Evolutionary conservation across 2,888 invertebrate genomes (phyloP).

Genomic region (Fragum fragum): DNA sequence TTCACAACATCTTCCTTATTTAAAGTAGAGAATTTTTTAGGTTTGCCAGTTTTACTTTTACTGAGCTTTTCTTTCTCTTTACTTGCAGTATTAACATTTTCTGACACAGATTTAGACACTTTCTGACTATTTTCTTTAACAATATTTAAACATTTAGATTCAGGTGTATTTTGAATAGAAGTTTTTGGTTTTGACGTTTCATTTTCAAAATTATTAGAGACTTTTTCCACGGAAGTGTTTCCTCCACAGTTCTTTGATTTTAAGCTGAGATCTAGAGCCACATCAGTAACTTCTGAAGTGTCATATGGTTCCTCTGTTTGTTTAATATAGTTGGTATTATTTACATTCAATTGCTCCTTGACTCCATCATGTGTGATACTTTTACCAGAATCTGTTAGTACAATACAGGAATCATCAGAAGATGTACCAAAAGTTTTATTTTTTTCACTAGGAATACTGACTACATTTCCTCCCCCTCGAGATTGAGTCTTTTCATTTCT

Average conservation of each 20-base stretch:
- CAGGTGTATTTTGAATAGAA: too few species aligned
- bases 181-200: too few species aligned
- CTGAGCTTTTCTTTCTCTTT: neutral
- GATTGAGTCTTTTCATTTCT: slow-evolving; percentile 38
- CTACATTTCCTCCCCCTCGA: slow-evolving; percentile 26
- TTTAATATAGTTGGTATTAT: neutral
- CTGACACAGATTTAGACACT: neutral
- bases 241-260: neutral
- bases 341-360: neutral
- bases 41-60: neutral
- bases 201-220: too few species aligned
- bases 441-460: neutral
- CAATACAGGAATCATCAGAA: neutral
- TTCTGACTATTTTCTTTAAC: too few species aligned
- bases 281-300: neutral
- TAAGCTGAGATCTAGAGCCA: neutral
- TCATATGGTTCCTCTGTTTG: neutral
- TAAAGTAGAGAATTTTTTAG: neutral
- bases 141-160: too few species aligned
- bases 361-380: neutral
- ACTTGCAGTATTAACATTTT: neutral
- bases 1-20: neutral
- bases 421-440: neutral
- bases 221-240: too few species aligned
- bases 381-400: neutral